Evolutionary conservation across 2,797 vertebrate genomes (phyloP).

Genomic region (Bucorvus abyssinicus): DNA sequence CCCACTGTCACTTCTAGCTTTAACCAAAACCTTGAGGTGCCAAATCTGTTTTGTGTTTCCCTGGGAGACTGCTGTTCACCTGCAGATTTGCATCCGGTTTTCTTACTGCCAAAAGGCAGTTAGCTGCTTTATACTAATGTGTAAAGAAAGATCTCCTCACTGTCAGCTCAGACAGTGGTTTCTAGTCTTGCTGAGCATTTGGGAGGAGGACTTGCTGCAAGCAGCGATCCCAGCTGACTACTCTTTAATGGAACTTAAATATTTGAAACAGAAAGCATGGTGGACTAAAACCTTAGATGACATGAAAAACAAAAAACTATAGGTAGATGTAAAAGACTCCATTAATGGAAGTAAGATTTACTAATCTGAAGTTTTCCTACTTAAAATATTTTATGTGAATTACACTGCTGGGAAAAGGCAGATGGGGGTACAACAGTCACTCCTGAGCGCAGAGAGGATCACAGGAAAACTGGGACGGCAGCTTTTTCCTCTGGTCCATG

Average conservation of each 20-base stretch:
- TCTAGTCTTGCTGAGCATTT: background rate
- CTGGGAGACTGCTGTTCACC: background rate
- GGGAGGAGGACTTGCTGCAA: background rate
- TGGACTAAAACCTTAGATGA: background rate
- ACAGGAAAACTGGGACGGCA: background rate
- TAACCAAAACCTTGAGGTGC: background rate
- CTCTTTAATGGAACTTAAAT: background rate
- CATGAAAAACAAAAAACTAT: background rate
- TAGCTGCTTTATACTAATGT: fast-evolving
- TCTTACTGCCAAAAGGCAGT: background rate
- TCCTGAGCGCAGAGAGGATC: background rate
- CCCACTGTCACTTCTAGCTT: background rate
- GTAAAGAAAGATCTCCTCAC: background rate
- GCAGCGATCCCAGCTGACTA: background rate
- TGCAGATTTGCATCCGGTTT: background rate
- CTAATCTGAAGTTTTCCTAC: background rate
- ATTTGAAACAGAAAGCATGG: background rate
- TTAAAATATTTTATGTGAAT: background rate
- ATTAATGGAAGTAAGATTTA: background rate
- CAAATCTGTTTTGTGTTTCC: background rate
- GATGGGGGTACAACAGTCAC: fast-evolving
- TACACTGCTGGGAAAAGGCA: background rate
- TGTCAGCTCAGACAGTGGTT: background rate
- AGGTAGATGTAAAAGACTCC: background rate
- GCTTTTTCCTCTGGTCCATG: background rate